These are phyloP conservation scores for Drosophila sp. DNA, from an alignment of 1,140 invertebrate species.

Conservation along the genomic window DNA sequence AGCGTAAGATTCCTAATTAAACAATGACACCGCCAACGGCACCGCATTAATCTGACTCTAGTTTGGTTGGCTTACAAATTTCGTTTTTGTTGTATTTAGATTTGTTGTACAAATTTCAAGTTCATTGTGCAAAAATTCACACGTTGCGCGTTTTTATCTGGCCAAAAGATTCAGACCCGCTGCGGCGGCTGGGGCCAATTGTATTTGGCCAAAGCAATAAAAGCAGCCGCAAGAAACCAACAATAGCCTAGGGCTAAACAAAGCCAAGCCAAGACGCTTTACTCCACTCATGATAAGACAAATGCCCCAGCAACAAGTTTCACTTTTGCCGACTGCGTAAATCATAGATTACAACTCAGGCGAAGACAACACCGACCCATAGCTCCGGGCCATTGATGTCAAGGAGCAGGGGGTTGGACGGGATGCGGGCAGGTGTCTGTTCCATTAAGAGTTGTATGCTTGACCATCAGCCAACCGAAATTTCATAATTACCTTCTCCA, in stretches of 20 bases:
- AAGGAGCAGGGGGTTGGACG: neutral
- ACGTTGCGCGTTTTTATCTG: constrained; percentile 52
- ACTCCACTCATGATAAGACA: constrained; percentile 51
- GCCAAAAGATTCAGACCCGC: constrained; percentile 39
- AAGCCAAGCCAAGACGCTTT: constrained; percentile 34
- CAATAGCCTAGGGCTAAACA: constrained; percentile 35
- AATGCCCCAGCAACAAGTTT: constrained; percentile 42
- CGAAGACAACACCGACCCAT: constrained; percentile 23
- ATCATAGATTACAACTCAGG: constrained; percentile 30
- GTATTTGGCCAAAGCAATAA: constrained; percentile 36
- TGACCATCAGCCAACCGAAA: constrained; percentile 28
- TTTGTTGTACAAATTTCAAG: constrained; percentile 59
- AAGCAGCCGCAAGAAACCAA: constrained; percentile 30
- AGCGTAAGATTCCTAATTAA: constrained; percentile 35
- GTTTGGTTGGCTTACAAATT: constrained; percentile 24
- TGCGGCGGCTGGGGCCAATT: constrained; percentile 37
- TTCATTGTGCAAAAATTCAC: constrained; percentile 66
- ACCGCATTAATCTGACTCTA: neutral
- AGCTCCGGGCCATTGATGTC: constrained; percentile 12
- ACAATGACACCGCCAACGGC: constrained; percentile 48
- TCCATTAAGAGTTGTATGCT: constrained; percentile 24
- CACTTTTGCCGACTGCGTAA: constrained; percentile 54
- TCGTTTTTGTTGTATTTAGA: constrained; percentile 32
- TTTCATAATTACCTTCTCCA: constrained; percentile 51
- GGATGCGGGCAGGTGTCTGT: constrained; percentile 5